phyloP scores from a whole-genome alignment of 2,113 vertebrate genomes.

The Heteronetta atricapilla region DNA sequence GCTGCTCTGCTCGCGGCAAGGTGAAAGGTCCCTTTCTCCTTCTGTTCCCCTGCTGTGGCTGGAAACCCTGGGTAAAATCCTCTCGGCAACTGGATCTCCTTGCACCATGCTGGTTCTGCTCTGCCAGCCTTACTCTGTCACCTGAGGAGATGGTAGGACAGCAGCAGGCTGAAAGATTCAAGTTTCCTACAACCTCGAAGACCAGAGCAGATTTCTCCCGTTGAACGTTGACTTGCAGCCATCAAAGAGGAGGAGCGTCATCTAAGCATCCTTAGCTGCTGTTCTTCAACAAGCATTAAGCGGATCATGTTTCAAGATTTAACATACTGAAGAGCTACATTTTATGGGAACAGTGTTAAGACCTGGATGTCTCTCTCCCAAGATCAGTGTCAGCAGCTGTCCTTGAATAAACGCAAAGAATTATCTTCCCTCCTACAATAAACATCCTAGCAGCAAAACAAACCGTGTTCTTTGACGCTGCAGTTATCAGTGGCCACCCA shows the following conservation, averaged over 20 bases:
- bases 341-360: neutral
- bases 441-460: neutral
- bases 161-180: neutral
- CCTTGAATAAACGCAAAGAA: neutral
- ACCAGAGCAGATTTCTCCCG: neutral
- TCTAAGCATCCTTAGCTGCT: neutral
- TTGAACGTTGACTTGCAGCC: rapidly evolving
- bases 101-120: neutral
- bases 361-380: neutral
- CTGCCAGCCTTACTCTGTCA: no score
- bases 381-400: neutral
- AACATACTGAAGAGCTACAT: neutral
- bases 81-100: neutral
- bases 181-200: neutral
- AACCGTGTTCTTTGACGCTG: neutral
- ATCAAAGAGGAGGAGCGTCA: neutral
- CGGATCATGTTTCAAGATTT: neutral
- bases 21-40: neutral
- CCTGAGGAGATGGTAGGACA: neutral
- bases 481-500: neutral
- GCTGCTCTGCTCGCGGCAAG: neutral
- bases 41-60: neutral
- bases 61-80: neutral
- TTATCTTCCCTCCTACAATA: neutral
- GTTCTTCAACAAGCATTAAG: neutral